Percentiles rank a stretch among this genome's conserved stretches.
These are phyloP conservation scores for Xenentodon cancila DNA, from an alignment of 2,797 vertebrate genomes.

Conservation along the genomic window DNA sequence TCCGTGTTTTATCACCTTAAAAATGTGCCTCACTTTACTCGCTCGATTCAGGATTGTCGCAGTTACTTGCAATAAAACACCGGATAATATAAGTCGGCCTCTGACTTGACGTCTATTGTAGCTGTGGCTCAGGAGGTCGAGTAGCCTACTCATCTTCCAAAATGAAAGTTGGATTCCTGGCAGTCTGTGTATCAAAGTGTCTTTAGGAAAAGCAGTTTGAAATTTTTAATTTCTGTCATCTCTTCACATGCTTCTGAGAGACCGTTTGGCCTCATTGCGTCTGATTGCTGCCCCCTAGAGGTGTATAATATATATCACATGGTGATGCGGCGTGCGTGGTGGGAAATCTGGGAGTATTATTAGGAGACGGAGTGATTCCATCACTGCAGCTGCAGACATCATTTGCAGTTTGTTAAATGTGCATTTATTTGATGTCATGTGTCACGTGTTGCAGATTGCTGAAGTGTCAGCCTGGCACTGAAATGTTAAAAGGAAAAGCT, in stretches of 20 bases:
- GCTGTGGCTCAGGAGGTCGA: no score
- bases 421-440: neutral
- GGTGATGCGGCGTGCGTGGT: constrained; percentile 12
- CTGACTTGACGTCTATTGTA: no score
- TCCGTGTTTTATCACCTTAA: constrained; percentile 2
- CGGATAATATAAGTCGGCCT: neutral
- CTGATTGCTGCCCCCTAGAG: constrained; percentile 53
- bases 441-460: no score
- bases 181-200: no score
- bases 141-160: no score
- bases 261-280: constrained; percentile 61
- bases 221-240: neutral
- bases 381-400: constrained; percentile 16
- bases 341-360: constrained; percentile 28
- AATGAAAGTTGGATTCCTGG: no score
- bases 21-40: constrained; percentile 1
- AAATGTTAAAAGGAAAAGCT: neutral
- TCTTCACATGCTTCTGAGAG: constrained; percentile 32
- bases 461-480: neutral
- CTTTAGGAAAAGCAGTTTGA: neutral
- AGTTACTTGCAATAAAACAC: neutral
- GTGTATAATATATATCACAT: constrained; percentile 44
- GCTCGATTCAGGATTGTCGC: neutral
- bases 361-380: constrained; percentile 17
- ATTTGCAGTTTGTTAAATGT: constrained; percentile 7